Evolutionary conservation across 2,888 invertebrate species (phyloP).

Genomic region (Esperia sulphurella): DNA sequence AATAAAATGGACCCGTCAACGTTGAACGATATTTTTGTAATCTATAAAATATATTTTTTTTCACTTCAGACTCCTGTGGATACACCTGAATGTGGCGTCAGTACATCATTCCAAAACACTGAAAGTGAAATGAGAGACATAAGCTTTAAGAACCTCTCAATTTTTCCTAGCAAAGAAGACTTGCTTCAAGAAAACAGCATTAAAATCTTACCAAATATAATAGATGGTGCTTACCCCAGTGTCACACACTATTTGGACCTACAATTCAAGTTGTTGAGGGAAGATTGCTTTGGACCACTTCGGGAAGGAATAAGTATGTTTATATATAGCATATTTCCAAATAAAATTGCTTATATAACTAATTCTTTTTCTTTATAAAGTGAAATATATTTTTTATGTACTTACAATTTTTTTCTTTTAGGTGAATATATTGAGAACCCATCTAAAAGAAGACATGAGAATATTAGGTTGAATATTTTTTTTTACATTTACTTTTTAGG

Average conservation of each 20-base stretch:
- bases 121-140: constrained; percentile 22
- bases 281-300: constrained; percentile 88
- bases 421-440: constrained; percentile 73
- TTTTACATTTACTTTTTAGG: neutral
- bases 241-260: constrained; percentile 87
- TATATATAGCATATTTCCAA: neutral
- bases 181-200: constrained; percentile 66
- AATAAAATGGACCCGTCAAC: too few relatives aligned
- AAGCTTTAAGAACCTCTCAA: constrained; percentile 48
- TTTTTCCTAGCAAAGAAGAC: constrained; percentile 72
- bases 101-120: neutral
- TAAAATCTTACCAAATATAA: constrained; percentile 73
- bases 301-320: constrained; percentile 81
- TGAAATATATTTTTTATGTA: too few relatives aligned
- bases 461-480: constrained; percentile 52
- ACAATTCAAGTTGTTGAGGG: constrained; percentile 88
- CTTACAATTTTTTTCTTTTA: constrained; percentile 21
- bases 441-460: constrained; percentile 55
- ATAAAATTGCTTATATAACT: neutral
- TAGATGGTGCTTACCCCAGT: constrained; percentile 80
- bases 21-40: too few relatives aligned
- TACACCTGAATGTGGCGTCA: too few relatives aligned
- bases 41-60: too few relatives aligned
- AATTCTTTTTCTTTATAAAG: too few relatives aligned
- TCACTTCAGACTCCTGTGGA: too few relatives aligned